Base-by-base conservation (phyloP, 2,113 vertebrate species). In the Limanda limanda region DNA sequence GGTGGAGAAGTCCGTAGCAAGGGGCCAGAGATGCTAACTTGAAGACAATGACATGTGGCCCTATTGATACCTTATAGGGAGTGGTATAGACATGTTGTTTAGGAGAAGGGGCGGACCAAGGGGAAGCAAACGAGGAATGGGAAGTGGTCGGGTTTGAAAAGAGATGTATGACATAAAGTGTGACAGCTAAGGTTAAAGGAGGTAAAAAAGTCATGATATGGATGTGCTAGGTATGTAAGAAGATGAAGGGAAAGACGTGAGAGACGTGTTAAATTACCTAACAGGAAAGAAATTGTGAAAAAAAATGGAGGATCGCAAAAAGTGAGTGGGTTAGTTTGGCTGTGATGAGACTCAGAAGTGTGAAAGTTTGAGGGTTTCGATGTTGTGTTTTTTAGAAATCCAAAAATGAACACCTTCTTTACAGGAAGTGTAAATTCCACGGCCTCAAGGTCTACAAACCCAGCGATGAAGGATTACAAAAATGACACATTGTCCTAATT, bases 1-100 rank as follows among this genome's bases (percentile, higher is more conserved):
- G 81, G 40, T 79, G 37, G 57, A 63, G 56, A 65, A 79, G 78
- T 74, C 76, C 62, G 23, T 65, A 68, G 20, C 48, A 57, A 37
- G 63, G 63, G 67, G 4, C 54, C 65, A 54, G 54, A 56, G 45
- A 24, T 31, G 59, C 51, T 76, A 65, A 81, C 65, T 48, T 74
- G 0, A 78, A 70, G 52, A 47, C 72, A 51, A 35, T 77, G 57
- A 81, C 78, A 63, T 55, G 77, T 25, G 54, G 23, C 25, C 63
- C 25, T 40, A 23, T 23, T 54, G 61, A 74, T 45, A 70, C 73
- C 0, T 35, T 63, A 5, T 1, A 14, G 31, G 1, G 6, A 31
- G 31, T 31, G 31, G 40, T 48, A 8, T 8, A 54, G 60, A 60
- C 59, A 56, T 52, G 47, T 52, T 2, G 5, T 71, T 4, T 25